These are phyloP conservation scores for Drosophila baimaii DNA, from an alignment of 1,140 invertebrate genomes.

Conservation along the genomic window DNA sequence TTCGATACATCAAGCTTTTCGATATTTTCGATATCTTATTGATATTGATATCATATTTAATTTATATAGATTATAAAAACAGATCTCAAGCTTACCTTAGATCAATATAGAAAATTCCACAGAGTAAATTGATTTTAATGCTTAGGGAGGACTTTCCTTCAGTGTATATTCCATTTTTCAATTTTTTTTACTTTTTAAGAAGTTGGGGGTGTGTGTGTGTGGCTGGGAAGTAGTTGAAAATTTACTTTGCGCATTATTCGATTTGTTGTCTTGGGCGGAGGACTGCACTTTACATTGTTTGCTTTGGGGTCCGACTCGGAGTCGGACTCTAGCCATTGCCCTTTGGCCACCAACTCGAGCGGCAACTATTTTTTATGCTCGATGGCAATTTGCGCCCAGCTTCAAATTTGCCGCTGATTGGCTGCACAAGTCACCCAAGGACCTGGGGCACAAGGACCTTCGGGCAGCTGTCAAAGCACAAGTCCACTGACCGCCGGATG, in stretches of 20 bases:
- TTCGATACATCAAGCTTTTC: too few species aligned
- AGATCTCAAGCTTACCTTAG: neutral
- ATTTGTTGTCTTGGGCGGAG: slow-evolving; percentile 78
- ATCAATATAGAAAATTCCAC: neutral
- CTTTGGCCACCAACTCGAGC: slow-evolving; percentile 67
- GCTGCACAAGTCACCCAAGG: slow-evolving; percentile 58
- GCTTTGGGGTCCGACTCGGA: slow-evolving; percentile 46
- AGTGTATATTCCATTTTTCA: slow-evolving; percentile 26
- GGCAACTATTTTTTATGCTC: slow-evolving; percentile 78
- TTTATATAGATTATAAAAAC: neutral
- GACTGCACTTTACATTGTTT: slow-evolving; percentile 80
- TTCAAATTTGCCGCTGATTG: slow-evolving; percentile 80
- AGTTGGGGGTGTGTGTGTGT: slow-evolving; percentile 12
- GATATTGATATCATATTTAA: too few species aligned
- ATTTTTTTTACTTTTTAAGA: neutral
- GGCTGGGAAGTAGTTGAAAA: slow-evolving; percentile 68
- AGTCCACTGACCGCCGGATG: slow-evolving; percentile 27
- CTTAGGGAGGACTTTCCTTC: neutral
- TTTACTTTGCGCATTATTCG: slow-evolving; percentile 82
- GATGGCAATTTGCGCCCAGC: slow-evolving; percentile 79
- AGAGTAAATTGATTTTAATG: neutral
- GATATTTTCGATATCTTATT: too few species aligned
- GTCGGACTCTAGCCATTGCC: slow-evolving; percentile 35
- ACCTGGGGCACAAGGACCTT: slow-evolving; percentile 26
- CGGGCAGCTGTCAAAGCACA: slow-evolving; percentile 73